phyloP scores from a whole-genome alignment of 2,797 vertebrate species.

The Tokudaia muenninki region DNA sequence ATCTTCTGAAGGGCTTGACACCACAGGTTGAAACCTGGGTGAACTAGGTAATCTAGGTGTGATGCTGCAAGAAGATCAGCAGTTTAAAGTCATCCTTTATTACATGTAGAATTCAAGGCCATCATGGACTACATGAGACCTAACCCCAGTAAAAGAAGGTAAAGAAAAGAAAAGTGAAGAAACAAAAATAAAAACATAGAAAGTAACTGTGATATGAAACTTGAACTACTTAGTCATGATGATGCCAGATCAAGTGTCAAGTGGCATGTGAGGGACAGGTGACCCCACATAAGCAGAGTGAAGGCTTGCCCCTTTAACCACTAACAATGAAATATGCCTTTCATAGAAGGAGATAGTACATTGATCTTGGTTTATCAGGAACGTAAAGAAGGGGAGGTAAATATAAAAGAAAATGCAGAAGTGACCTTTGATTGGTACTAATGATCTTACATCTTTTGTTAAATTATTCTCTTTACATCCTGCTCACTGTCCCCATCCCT shows the following conservation, averaged over 20 bases:
- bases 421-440: not conserved
- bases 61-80: not conserved
- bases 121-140: not conserved
- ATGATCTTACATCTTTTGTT: no score
- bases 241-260: not conserved
- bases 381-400: not conserved
- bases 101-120: not conserved
- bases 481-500: no score
- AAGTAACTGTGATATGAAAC: not conserved
- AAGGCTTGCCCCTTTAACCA: not conserved
- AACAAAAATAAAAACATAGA: not conserved
- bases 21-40: not conserved
- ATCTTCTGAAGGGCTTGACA: not conserved
- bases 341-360: not conserved
- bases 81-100: no score
- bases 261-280: not conserved
- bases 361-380: not conserved
- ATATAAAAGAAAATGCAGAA: not conserved
- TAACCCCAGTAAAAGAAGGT: not conserved
- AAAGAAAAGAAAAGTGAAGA: not conserved
- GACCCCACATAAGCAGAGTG: not conserved
- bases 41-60: not conserved
- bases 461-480: no score
- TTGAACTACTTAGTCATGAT: not conserved
- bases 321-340: not conserved